phyloP scores from a whole-genome alignment of 2,888 invertebrate species.

The Drosophila barbarae region DNA sequence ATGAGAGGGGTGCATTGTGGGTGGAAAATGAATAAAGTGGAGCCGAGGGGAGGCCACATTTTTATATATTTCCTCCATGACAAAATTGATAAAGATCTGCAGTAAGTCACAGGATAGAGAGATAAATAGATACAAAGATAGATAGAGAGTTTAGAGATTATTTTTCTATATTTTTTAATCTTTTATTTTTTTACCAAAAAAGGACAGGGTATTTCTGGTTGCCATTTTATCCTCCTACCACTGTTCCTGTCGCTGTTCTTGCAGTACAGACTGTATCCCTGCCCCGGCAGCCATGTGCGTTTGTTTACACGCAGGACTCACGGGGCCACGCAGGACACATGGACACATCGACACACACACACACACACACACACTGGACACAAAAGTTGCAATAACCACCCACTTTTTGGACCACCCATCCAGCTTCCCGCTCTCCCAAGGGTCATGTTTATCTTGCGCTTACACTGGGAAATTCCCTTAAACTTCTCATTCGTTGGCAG shows the following conservation, averaged over 20 bases:
- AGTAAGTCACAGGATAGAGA: neutral
- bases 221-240: too few relatives aligned
- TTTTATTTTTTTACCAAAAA: neutral
- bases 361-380: conserved; percentile 2
- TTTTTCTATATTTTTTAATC: neutral
- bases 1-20: neutral
- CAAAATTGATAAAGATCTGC: neutral
- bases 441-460: conserved; percentile 71
- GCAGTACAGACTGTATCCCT: too few relatives aligned
- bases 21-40: neutral
- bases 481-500: conserved; percentile 52
- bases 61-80: neutral
- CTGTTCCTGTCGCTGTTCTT: too few relatives aligned
- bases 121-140: neutral
- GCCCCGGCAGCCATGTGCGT: conserved; percentile 24
- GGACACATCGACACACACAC: too few relatives aligned
- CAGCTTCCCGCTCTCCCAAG: conserved; percentile 42
- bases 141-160: neutral
- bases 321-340: conserved; percentile 16
- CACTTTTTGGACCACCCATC: conserved; percentile 12
- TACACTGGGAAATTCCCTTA: conserved; percentile 62
- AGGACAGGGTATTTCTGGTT: neutral
- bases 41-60: neutral
- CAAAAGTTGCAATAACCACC: conserved; percentile 22
- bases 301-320: conserved; percentile 30